Base-by-base conservation (phyloP, 2,888 invertebrate species). In the Chesias legatella region DNA sequence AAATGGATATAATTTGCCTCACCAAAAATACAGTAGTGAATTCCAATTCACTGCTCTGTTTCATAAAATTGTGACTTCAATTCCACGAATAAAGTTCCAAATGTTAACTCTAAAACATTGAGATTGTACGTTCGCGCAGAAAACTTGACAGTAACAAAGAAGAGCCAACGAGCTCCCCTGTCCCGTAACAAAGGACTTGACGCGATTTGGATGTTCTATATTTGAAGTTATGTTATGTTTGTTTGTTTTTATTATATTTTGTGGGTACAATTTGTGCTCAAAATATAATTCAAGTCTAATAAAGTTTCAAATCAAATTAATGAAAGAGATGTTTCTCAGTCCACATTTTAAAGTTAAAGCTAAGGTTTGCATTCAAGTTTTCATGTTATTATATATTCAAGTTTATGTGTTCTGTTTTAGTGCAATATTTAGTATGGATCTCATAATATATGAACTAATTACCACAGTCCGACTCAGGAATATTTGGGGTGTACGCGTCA, bases 101-200 rank as follows among this genome's bases (percentile, higher is more conserved):
- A 41, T 41, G 25, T 38, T 42, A 27, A 35, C 22, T 33, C 27
- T 10, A 7, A 24, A 26, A 37, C 13, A 37, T 37, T 33, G 41
- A 40, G 34, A 41, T 43, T 41, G 13, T 31, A 43, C 34, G 35
- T 21, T 46, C 27, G 44, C 23, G 26, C 10, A 26, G 40, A 40
- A 47, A 48, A 51, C 51, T 53, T 48, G 48, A 44, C 36, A 34
- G 42, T 39, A 51, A 54, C 54, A 51, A 54, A 48, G 45, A n/a
- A 43, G 39, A 33, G 31, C 25, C 41, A 44, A 48, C 48, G 51
- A 51, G 48, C 40, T 17, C 30, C 10, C 25, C 37, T 42, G 32
- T 29, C 33, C 40, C 35, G 32, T 40, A 44, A 52, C 47, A 52
- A 52, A 47, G 41, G 43, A 38, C 38, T 34, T 55, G 52, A 51